Percentiles rank a stretch among this genome's conserved stretches.
These are phyloP conservation scores for Sebastes hopkinsi DNA, from an alignment of 2,797 vertebrate species.

Conservation along the genomic window DNA sequence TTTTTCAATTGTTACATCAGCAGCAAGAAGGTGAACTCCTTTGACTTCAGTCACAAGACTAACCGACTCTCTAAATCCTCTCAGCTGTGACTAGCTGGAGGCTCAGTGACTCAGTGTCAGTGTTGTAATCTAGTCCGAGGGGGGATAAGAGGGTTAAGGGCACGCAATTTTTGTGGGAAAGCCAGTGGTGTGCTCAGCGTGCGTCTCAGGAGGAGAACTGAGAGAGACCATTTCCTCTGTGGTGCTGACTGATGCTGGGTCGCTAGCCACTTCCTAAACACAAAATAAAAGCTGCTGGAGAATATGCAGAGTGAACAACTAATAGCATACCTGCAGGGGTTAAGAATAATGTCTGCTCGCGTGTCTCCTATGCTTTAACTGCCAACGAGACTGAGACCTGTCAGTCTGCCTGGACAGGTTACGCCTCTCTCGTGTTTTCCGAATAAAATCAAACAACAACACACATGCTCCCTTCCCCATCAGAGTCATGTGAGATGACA, in stretches of 20 bases:
- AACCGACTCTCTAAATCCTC: slow-evolving; percentile 2
- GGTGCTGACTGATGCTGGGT: slow-evolving; percentile 41
- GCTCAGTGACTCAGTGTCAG: slow-evolving; percentile 18
- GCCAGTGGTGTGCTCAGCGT: neutral
- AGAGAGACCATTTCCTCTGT: slow-evolving; percentile 47
- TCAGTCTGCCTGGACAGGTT: slow-evolving; percentile 83
- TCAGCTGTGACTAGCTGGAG: slow-evolving; percentile 11
- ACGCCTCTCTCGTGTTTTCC: slow-evolving; percentile 41
- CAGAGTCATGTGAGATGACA: slow-evolving; percentile 40
- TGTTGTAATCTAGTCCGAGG: slow-evolving; percentile 23
- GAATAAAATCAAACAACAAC: slow-evolving; percentile 27
- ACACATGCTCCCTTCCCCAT: slow-evolving; percentile 15
- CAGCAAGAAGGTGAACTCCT: neutral
- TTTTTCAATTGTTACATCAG: neutral
- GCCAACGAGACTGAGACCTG: slow-evolving; percentile 74
- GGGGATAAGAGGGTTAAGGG: slow-evolving; percentile 10
- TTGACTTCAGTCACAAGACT: slow-evolving; percentile 4
- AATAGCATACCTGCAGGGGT: slow-evolving; percentile 75
- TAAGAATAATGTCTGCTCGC: slow-evolving; percentile 49
- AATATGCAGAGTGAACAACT: slow-evolving; percentile 9
- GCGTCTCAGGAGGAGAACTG: slow-evolving; percentile 25
- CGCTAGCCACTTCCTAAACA: slow-evolving; percentile 46
- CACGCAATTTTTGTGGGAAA: slow-evolving; percentile 26
- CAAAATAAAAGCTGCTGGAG: slow-evolving; percentile 22
- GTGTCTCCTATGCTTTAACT: slow-evolving; percentile 53